phyloP scores from a whole-genome alignment of 2,113 vertebrate genomes.

The Chloroceryle aenea region DNA sequence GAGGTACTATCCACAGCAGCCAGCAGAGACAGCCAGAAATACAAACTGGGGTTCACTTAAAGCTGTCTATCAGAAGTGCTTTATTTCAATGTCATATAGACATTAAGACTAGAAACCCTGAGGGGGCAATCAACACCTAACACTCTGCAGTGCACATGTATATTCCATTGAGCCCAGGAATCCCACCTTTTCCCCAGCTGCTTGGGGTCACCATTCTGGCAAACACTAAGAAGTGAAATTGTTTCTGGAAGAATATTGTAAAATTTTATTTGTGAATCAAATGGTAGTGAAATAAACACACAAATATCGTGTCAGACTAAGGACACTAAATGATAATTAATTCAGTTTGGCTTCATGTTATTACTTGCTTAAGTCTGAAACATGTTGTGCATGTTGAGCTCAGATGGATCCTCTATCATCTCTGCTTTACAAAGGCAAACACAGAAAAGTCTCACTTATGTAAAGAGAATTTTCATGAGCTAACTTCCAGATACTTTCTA shows the following conservation, averaged over 20 bases:
- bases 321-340: background rate
- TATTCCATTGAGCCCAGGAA: background rate
- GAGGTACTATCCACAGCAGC: background rate
- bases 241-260: background rate
- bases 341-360: background rate
- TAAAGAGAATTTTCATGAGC: background rate
- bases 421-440: background rate
- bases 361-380: conserved; percentile 38
- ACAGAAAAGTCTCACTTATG: background rate
- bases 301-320: background rate
- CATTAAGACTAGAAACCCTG: background rate
- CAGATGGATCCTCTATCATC: background rate
- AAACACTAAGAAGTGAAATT: background rate
- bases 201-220: background rate
- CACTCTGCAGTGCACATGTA: fast-evolving
- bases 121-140: background rate
- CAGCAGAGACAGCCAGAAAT: background rate
- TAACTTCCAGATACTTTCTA: background rate
- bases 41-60: background rate
- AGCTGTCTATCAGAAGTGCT: background rate
- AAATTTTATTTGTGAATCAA: background rate
- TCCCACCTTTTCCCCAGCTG: background rate
- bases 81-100: background rate
- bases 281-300: background rate
- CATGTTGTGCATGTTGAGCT: background rate